These are phyloP conservation scores for Tympanoctomys barrerae DNA, from an alignment of 2,797 vertebrate species.

Conservation along the genomic window DNA sequence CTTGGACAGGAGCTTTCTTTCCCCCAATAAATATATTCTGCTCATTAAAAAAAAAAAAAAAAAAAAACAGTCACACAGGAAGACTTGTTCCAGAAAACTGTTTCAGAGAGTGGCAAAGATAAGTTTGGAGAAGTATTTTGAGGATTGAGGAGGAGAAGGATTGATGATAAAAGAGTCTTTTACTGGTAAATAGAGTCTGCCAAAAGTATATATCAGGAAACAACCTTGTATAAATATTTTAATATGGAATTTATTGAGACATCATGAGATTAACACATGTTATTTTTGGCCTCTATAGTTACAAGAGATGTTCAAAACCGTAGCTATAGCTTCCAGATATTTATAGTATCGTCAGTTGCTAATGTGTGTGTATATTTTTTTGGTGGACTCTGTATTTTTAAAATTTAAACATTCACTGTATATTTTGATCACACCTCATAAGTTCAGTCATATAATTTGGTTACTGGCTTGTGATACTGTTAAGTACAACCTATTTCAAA, in stretches of 20 bases:
- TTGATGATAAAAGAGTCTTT: neutral
- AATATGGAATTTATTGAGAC: neutral
- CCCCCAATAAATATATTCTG: no score
- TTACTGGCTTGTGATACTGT: constrained; percentile 37
- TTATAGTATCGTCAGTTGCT: neutral
- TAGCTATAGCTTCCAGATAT: neutral
- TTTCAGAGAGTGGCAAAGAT: neutral
- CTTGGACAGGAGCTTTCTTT: no score
- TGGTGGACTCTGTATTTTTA: neutral
- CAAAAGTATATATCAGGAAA: neutral
- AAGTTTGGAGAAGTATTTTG: neutral
- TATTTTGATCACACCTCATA: neutral
- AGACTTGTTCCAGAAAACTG: neutral
- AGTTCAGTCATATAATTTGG: constrained; percentile 38
- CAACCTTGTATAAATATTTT: neutral
- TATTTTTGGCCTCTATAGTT: neutral
- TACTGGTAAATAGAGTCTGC: neutral
- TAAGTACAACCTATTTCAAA: constrained; percentile 24
- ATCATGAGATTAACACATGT: neutral
- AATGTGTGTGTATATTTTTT: neutral
- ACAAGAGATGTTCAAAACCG: neutral
- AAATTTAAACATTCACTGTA: neutral
- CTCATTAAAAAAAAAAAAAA: no score
- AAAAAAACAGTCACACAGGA: neutral
- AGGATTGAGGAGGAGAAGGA: neutral